A percentile compares a stretch with the other conserved stretches of the same genome.
Conservation (phyloP, 2,888 invertebrate species). For the Andrena bucephala region DNA sequence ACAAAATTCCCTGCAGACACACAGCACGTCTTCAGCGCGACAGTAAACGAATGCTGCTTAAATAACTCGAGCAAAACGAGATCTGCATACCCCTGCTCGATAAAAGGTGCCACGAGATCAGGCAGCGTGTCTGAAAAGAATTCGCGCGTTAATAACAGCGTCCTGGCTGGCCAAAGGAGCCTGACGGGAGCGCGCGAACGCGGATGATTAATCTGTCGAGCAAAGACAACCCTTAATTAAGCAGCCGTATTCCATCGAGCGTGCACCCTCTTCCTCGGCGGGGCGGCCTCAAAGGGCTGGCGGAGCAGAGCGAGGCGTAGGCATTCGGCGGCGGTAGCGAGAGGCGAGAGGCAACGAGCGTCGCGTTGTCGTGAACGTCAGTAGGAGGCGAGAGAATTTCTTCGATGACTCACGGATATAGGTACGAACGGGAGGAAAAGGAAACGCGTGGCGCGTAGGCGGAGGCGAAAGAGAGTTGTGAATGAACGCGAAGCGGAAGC, state of each 20-base stretch:
- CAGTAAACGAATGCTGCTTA: no score
- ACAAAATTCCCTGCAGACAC: no score
- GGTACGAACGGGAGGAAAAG: constrained; percentile 46
- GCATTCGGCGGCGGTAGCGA: not conserved
- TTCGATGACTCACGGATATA: constrained; percentile 65
- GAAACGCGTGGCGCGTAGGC: constrained; percentile 68
- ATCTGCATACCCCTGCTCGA: not conserved
- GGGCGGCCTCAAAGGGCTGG: not conserved
- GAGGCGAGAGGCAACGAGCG: not conserved
- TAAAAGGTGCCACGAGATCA: constrained; percentile 25
- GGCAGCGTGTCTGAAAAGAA: constrained; percentile 27
- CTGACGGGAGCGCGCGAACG: constrained; percentile 15
- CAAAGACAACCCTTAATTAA: constrained; percentile 51
- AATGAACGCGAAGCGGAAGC: constrained; percentile 73
- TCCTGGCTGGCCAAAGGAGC: not conserved
- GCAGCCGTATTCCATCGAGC: constrained; percentile 30
- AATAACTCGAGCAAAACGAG: not conserved
- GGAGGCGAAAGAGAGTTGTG: constrained; percentile 67
- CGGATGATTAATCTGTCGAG: constrained; percentile 41
- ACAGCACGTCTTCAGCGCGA: no score
- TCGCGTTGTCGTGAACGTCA: constrained; percentile 15
- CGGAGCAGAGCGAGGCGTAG: not conserved
- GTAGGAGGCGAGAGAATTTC: constrained; percentile 54
- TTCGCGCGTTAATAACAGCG: constrained; percentile 1
- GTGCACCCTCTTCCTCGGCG: constrained; percentile 7